These are phyloP conservation scores for Netelia inedita DNA, from an alignment of 2,888 invertebrate species.

Conservation along the genomic window DNA sequence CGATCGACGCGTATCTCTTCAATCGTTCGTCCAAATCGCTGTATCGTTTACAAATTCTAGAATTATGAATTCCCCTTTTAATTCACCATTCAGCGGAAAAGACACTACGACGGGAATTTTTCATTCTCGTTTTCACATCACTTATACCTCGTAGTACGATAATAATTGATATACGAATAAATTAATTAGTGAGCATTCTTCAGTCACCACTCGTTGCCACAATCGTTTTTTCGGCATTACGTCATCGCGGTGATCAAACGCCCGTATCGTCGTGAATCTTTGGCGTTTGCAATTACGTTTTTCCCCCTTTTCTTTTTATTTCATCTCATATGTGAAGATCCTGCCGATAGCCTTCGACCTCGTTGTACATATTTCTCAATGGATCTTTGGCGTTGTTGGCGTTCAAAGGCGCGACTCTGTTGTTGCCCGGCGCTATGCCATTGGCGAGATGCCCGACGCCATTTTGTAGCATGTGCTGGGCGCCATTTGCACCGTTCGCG, in stretches of 20 bases:
- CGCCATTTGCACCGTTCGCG: slow-evolving; percentile 75
- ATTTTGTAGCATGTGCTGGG: slow-evolving; percentile 78
- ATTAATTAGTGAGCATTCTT: slow-evolving; percentile 66
- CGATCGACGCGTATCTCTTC: slow-evolving; percentile 15
- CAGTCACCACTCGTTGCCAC: slow-evolving; percentile 57
- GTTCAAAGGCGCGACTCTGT: slow-evolving; percentile 77
- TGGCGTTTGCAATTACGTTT: slow-evolving; percentile 21
- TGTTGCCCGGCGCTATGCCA: slow-evolving; percentile 75
- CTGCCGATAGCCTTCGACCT: slow-evolving; percentile 84
- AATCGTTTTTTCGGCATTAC: slow-evolving; percentile 2
- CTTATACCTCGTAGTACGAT: background rate
- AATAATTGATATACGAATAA: slow-evolving; percentile 50
- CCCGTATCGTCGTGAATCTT: slow-evolving; percentile 16
- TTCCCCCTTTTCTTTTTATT: too few species aligned
- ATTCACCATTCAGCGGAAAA: slow-evolving; percentile 7
- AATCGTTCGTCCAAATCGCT: slow-evolving; percentile 2
- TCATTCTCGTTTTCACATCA: background rate
- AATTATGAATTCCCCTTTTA: background rate
- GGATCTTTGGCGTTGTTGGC: slow-evolving; percentile 75
- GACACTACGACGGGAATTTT: background rate
- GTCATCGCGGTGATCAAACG: slow-evolving; percentile 36
- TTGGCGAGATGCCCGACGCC: slow-evolving; percentile 79
- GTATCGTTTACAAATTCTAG: background rate
- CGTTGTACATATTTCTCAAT: slow-evolving; percentile 84
- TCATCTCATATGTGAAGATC: slow-evolving; percentile 78